A percentile compares a stretch with the other conserved stretches of the same genome.
phyloP scores from a whole-genome alignment of 2,797 vertebrate species.

The Glyptemys insculpta region DNA sequence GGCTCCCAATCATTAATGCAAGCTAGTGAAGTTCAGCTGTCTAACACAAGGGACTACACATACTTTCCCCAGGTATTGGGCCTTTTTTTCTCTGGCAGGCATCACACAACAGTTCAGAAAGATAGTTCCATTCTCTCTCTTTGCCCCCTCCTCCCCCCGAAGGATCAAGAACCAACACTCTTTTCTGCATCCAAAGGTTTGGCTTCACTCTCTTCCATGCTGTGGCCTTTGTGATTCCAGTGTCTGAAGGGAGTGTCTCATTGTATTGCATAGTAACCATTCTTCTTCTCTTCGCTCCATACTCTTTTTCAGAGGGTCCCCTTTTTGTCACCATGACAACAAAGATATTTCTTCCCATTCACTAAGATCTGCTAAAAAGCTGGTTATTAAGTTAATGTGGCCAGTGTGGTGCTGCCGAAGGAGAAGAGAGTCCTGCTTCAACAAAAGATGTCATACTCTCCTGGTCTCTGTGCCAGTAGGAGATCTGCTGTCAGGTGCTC shows the following conservation, averaged over 20 bases:
- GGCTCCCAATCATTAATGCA: conserved; percentile 28
- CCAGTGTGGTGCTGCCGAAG: conserved; percentile 42
- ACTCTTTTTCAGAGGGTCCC: conserved; percentile 71
- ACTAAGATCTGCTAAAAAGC: conserved; percentile 73
- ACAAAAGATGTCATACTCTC: conserved; percentile 31
- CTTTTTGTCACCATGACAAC: conserved; percentile 72
- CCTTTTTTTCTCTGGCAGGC: not conserved
- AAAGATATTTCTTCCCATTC: conserved; percentile 74
- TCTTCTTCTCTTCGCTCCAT: conserved; percentile 67
- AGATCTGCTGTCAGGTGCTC: conserved; percentile 16
- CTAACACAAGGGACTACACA: conserved; percentile 36
- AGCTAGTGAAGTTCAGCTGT: conserved; percentile 6
- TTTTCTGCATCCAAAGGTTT: not conserved
- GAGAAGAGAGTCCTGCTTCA: conserved; percentile 24
- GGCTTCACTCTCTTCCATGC: conserved; percentile 50
- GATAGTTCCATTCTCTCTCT: conserved; percentile 4
- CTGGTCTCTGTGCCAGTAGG: conserved; percentile 3
- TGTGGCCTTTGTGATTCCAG: conserved; percentile 55
- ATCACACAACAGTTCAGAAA: not conserved
- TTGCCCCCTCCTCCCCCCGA: not conserved
- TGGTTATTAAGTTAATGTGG: conserved; percentile 71
- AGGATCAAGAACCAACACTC: conserved; percentile 40
- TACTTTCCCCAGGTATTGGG: conserved; percentile 42
- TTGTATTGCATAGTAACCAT: conserved; percentile 71
- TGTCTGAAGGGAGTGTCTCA: conserved; percentile 73